Evolutionary conservation across 2,888 invertebrate genomes (phyloP).

Genomic region (Linnaemya vulpina): DNA sequence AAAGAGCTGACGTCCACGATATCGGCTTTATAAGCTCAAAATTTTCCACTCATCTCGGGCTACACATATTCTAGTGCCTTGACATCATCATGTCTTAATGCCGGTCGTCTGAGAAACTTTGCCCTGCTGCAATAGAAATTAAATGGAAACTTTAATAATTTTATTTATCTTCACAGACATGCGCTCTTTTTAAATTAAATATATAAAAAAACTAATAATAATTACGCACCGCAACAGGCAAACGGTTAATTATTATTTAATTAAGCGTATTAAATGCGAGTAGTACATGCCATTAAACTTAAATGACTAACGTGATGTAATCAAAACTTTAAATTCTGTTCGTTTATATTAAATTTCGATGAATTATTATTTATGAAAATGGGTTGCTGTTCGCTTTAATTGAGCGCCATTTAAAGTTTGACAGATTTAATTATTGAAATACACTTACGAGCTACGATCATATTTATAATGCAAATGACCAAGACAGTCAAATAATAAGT

Average conservation of each 20-base stretch:
- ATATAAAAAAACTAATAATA: not conserved
- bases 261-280: conserved; percentile 36
- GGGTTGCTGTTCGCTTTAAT: conserved; percentile 64
- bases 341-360: conserved; percentile 50
- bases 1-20: too few species aligned
- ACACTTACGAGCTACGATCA: conserved; percentile 4
- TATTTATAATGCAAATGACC: conserved; percentile 52
- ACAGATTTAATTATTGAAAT: conserved; percentile 73
- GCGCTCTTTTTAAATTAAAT: not conserved
- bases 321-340: conserved; percentile 47
- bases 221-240: conserved; percentile 22
- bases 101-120: too few species aligned
- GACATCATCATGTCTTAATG: too few species aligned
- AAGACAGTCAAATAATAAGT: conserved; percentile 46
- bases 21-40: too few species aligned
- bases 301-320: conserved; percentile 62
- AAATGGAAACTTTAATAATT: too few species aligned
- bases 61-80: too few species aligned
- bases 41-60: too few species aligned
- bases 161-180: not conserved
- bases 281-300: conserved; percentile 30
- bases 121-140: too few species aligned
- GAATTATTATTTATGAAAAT: conserved; percentile 69
- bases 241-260: conserved; percentile 61
- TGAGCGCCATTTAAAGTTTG: conserved; percentile 73